phyloP scores from a whole-genome alignment of 1,140 invertebrate genomes.

The Heliothis subflexa region DNA sequence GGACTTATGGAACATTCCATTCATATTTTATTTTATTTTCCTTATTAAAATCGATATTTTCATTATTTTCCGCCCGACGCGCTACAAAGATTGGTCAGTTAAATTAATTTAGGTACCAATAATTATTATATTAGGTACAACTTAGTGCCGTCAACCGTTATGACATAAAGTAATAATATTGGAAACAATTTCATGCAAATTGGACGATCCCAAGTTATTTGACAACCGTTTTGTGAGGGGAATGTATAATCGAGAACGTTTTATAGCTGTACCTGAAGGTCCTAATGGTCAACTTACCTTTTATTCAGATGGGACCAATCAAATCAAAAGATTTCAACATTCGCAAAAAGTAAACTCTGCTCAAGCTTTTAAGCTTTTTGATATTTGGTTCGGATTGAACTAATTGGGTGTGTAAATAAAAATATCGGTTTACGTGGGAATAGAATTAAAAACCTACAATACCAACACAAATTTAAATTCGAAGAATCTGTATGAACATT shows the following conservation, averaged over 20 bases:
- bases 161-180: constrained; percentile 34
- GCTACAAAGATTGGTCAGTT: neutral
- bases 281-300: neutral
- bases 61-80: neutral
- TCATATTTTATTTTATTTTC: too few relatives aligned
- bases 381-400: neutral
- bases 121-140: neutral
- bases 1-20: too few relatives aligned
- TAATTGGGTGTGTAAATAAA: neutral
- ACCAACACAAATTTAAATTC: neutral
- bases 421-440: constrained; percentile 8
- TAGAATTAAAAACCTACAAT: neutral
- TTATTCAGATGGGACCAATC: neutral
- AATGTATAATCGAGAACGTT: constrained; percentile 27
- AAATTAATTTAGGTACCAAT: neutral
- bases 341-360: neutral
- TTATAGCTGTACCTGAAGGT: neutral
- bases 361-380: neutral
- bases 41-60: neutral
- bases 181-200: constrained; percentile 38
- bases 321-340: neutral
- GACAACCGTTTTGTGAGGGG: constrained; percentile 1
- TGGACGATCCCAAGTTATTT: constrained; percentile 15
- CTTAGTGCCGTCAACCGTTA: neutral
- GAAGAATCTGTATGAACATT: constrained; percentile 12